A percentile compares a stretch with the other conserved stretches of the same genome.
phyloP scores from a whole-genome alignment of 2,113 vertebrate species.

The Zapornia atra region DNA sequence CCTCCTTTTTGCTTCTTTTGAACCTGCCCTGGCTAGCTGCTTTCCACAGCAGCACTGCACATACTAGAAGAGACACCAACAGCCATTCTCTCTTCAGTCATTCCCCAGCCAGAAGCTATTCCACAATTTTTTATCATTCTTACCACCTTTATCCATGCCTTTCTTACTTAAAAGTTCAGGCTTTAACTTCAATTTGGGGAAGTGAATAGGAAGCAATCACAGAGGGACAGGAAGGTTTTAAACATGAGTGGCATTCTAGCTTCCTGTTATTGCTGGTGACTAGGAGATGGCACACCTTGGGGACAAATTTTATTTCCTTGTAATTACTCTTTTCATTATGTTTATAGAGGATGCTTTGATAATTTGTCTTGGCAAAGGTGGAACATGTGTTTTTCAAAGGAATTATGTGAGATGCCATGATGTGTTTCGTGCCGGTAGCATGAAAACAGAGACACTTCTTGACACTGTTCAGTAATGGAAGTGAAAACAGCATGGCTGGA shows the following conservation, averaged over 20 bases:
- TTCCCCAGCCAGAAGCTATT: background rate
- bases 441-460: background rate
- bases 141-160: background rate
- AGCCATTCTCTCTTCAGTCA: background rate
- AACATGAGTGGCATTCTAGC: background rate
- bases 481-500: background rate
- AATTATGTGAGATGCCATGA: fast-evolving
- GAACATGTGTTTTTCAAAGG: background rate
- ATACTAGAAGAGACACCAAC: too few species aligned
- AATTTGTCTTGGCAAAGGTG: background rate
- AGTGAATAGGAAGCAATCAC: background rate
- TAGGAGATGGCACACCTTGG: background rate
- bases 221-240: background rate
- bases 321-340: background rate
- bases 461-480: background rate
- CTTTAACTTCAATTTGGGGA: background rate
- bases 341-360: background rate
- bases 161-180: background rate
- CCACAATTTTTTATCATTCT: background rate
- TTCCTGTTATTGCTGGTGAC: background rate
- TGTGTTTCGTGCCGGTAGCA: background rate
- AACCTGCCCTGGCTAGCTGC: background rate
- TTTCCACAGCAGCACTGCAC: background rate
- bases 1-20: background rate
- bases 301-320: background rate